phyloP scores from a whole-genome alignment of 1,140 invertebrate genomes.

The Armadillidium nasatum region DNA sequence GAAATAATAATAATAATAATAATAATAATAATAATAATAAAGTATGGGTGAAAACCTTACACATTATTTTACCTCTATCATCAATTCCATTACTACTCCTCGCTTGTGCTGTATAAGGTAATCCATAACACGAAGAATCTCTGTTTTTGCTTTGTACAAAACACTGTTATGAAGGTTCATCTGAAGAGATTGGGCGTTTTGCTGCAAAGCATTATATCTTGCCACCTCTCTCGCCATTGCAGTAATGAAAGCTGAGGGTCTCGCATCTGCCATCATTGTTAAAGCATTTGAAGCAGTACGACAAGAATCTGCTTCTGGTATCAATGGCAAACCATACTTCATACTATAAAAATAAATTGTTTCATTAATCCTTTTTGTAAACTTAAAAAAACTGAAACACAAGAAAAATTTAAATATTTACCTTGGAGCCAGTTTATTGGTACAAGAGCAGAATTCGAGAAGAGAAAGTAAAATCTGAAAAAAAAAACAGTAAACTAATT shows the following conservation, averaged over 20 bases:
- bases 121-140: constrained; percentile 91
- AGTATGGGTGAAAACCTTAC: background rate
- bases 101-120: constrained; percentile 96
- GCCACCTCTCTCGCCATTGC: constrained; percentile 95
- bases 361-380: background rate
- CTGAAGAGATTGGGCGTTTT: constrained; percentile 79
- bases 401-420: background rate
- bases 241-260: constrained; percentile 92
- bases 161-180: constrained; percentile 76
- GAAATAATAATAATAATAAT: background rate
- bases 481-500: background rate
- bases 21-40: background rate
- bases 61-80: constrained; percentile 72
- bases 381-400: background rate
- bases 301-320: constrained; percentile 90
- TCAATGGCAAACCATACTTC: constrained; percentile 89
- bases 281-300: constrained; percentile 91
- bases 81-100: constrained; percentile 80
- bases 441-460: constrained; percentile 39
- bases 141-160: constrained; percentile 78
- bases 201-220: constrained; percentile 86
- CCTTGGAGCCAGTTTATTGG: constrained; percentile 30
- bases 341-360: constrained; percentile 59
- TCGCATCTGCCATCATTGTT: constrained; percentile 88
- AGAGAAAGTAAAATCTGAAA: constrained; percentile 48